A percentile compares a stretch with the other conserved stretches of the same genome.
Conservation (phyloP, 2,113 vertebrate genomes). For the Okapia johnstoni region DNA sequence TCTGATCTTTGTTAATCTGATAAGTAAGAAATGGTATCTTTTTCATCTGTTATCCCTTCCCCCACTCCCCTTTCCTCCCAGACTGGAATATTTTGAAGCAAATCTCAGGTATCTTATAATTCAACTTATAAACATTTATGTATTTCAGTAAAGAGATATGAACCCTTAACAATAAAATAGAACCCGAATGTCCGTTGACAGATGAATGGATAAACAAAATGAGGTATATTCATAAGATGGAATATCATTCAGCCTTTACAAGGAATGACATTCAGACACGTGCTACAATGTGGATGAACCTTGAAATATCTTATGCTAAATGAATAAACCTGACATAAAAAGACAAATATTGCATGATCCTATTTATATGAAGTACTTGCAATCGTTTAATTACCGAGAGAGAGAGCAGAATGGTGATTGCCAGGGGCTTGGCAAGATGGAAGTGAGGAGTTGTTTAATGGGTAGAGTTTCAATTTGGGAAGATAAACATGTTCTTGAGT, state of each 20-base stretch:
- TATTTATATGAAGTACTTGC: neutral
- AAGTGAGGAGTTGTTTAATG: neutral
- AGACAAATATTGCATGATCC: neutral
- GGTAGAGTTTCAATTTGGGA: constrained; percentile 1
- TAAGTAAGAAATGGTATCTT: neutral
- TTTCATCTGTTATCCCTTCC: neutral
- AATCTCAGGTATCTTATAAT: neutral
- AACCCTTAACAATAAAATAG: constrained; percentile 4
- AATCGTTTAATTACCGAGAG: neutral
- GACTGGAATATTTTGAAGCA: constrained; percentile 15
- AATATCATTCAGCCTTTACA: neutral
- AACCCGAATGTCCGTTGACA: neutral
- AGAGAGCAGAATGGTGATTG: neutral
- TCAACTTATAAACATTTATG: constrained; percentile 11
- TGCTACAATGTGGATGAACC: neutral
- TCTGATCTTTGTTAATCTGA: neutral
- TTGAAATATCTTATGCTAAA: neutral
- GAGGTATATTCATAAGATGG: neutral
- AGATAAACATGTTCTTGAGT: neutral
- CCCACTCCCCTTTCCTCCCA: neutral
- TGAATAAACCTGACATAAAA: neutral
- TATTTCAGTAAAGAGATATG: neutral
- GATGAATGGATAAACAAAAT: neutral
- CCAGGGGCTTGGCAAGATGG: neutral
- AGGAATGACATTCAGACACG: neutral